Evolutionary conservation across 2,888 invertebrate genomes (phyloP), one percentile per base, ranked within the genome.

Genomic region (Pseudococcus viburni): DNA sequence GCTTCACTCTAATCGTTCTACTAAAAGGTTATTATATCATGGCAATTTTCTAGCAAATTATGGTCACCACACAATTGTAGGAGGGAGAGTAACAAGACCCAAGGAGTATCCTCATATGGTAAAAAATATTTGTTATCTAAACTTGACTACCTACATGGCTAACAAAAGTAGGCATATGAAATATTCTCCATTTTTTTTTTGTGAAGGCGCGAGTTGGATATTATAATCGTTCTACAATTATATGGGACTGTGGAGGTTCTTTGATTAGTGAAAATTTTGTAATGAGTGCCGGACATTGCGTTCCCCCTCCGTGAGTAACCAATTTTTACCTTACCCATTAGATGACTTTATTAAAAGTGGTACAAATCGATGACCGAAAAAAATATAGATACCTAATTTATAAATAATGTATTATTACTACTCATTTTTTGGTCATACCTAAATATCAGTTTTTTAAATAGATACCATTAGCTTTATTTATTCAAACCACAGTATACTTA

Each of bases 101-200:
- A 86, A 42, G n/a, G 86, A 86, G 39, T 86, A 59, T 68, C 86
- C 86, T 42, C 86, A 86, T n/a, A 86, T 86, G 86, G 86, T 86
- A 84, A 84, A 84, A 42, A 9, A 51, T 51, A 9, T 9, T 7
- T 6, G 6, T 51, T 51, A 15, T 4, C 15, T 51, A 51, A 0
- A 4, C 0, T 51, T 51, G n/a, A n/a, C n/a, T 15, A 3, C 4
- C 19, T 17, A 33, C 26, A 33, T 33, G 26, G 26, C 3, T 3
- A 33, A n/a, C n/a, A n/a, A n/a, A n/a, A 33, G 26, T 33, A 33
- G 1, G 3, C 26, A 33, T 33, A 33, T 33, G 26, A 33, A 15
- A 12, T 73, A 33, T 22, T 39, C 15, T 73, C 12, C 33, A 39
- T 12, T 6, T 7, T 6, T 42, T 42, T 9, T 22, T 22, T 84